These are phyloP conservation scores for Drosophila insularis DNA, from an alignment of 1,140 invertebrate genomes.

Conservation along the genomic window DNA sequence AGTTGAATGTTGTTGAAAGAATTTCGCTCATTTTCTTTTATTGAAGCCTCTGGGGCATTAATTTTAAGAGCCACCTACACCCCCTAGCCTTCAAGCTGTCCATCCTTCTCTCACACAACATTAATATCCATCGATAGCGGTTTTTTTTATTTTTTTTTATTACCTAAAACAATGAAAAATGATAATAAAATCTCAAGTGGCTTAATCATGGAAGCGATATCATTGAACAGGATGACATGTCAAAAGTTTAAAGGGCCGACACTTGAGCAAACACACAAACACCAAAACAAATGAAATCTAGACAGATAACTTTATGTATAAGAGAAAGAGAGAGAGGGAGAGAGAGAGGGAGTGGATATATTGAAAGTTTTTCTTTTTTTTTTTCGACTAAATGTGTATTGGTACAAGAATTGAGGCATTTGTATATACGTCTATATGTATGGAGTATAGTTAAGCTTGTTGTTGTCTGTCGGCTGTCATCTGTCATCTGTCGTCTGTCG, in stretches of 20 bases:
- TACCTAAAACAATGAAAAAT: slow-evolving; percentile 1
- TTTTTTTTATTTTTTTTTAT: not conserved
- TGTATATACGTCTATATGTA: not conserved
- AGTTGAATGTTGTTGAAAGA: slow-evolving; percentile 5
- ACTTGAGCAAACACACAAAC: slow-evolving; percentile 3
- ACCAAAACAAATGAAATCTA: not conserved
- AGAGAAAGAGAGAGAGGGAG: not conserved
- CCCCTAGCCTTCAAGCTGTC: too few species aligned
- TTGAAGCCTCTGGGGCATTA: not conserved
- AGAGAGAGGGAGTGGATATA: not conserved
- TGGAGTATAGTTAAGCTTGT: slow-evolving; percentile 1
- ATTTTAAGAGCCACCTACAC: not conserved
- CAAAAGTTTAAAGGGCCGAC: slow-evolving; percentile 13
- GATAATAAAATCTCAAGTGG: slow-evolving; percentile 2
- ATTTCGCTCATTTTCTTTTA: slow-evolving; percentile 6
- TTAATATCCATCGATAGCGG: not conserved
- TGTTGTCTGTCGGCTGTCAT: slow-evolving; percentile 5
- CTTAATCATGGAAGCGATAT: not conserved
- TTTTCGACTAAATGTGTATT: not conserved
- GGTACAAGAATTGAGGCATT: slow-evolving; percentile 3
- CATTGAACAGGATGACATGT: slow-evolving; percentile 1
- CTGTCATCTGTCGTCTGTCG: slow-evolving; percentile 24
- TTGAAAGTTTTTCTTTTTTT: not conserved
- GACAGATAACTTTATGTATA: not conserved
- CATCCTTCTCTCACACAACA: not conserved